Conservation (phyloP, 2,888 invertebrate genomes). For the Cosmopolites sordidus region DNA sequence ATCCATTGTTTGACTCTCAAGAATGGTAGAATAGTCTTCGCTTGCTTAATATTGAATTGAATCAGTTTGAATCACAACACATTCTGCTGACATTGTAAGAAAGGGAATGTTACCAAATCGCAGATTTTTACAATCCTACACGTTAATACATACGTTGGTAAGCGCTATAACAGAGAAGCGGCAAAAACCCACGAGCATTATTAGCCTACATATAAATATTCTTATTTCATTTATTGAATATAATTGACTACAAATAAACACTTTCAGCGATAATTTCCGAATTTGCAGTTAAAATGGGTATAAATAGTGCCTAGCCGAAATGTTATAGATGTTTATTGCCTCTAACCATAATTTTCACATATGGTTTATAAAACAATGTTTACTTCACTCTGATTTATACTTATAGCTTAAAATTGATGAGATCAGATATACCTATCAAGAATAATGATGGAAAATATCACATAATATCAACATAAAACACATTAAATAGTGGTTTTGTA, state of each 20-base stretch:
- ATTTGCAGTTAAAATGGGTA: slow-evolving; percentile 22
- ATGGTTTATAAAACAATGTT: neutral
- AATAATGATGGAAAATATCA: neutral
- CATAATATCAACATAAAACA: neutral
- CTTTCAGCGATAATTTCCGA: slow-evolving; percentile 6
- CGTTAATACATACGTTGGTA: slow-evolving; percentile 5
- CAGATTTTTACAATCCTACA: slow-evolving; percentile 13
- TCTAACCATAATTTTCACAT: neutral
- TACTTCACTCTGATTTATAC: neutral
- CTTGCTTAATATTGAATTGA: slow-evolving; percentile 13
- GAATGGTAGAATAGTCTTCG: slow-evolving; percentile 14
- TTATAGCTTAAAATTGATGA: neutral
- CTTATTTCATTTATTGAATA: neutral
- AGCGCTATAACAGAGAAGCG: neutral
- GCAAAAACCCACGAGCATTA: neutral
- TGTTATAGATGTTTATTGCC: neutral
- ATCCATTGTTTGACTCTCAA: slow-evolving; percentile 13
- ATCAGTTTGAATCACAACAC: slow-evolving; percentile 17
- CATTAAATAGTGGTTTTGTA: slow-evolving; percentile 15
- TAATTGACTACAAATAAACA: neutral
- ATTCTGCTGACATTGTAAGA: slow-evolving; percentile 10
- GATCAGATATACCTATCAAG: neutral
- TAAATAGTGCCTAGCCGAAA: slow-evolving; percentile 26
- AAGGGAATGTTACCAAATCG: slow-evolving; percentile 10
- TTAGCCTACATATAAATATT: neutral